Evolutionary conservation across 2,113 vertebrate species (phyloP).

Genomic region (Miniopterus natalensis): DNA sequence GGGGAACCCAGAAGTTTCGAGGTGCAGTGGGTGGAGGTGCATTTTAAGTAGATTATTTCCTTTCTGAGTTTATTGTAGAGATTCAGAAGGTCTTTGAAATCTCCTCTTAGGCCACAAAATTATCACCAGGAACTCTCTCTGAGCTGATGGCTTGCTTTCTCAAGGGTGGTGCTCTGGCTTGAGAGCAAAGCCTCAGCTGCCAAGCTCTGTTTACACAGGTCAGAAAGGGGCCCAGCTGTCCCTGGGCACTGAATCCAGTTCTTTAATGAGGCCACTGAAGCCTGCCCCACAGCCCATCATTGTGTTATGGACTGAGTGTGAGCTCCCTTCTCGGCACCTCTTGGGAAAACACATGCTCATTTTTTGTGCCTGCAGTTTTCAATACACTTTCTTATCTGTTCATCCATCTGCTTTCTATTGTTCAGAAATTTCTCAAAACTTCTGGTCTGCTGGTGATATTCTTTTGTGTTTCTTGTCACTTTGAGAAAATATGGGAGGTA

Average conservation of each 20-base stretch:
- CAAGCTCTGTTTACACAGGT: conserved; percentile 60
- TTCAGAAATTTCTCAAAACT: conserved; percentile 40
- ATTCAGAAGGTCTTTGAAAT: conserved; percentile 4
- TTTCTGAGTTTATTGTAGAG: neutral
- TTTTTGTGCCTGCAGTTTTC: neutral
- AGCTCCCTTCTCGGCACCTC: neutral
- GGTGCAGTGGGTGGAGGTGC: neutral
- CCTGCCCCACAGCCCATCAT: neutral
- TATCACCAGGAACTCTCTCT: neutral
- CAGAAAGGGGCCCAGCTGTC: neutral
- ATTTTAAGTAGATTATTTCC: neutral
- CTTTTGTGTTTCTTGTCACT: neutral
- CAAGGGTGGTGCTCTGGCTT: neutral
- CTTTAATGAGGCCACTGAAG: conserved; percentile 45
- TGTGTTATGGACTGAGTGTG: neutral
- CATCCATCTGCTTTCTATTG: neutral
- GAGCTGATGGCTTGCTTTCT: neutral
- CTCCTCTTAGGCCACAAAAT: neutral
- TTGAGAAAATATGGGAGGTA: neutral
- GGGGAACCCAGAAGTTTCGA: neutral
- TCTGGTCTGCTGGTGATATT: neutral
- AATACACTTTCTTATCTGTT: neutral
- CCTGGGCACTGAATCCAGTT: neutral
- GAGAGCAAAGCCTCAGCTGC: conserved; percentile 65
- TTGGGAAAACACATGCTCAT: neutral